Evolutionary conservation across 2,113 vertebrate genomes (phyloP).

Genomic region (Corythoichthys intestinalis): DNA sequence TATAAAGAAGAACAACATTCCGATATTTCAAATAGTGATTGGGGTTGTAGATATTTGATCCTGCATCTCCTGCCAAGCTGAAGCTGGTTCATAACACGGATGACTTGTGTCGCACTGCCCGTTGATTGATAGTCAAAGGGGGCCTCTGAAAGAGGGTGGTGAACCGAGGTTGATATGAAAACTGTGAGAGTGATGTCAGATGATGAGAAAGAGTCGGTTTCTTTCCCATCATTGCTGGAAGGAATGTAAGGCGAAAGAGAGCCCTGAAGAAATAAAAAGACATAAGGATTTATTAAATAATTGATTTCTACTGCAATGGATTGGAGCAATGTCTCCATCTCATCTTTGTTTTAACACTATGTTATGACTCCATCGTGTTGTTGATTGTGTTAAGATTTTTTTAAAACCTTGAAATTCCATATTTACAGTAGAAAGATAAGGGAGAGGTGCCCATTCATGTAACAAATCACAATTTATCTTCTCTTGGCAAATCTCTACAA

Average conservation of each 20-base stretch:
- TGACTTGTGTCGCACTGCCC: constrained; percentile 32
- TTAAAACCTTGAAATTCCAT: background rate
- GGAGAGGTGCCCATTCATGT: background rate
- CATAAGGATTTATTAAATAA: constrained; percentile 25
- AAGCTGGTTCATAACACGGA: constrained; percentile 34
- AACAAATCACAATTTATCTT: background rate
- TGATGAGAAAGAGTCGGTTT: constrained; percentile 11
- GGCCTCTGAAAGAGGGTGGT: constrained; percentile 23
- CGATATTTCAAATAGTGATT: background rate
- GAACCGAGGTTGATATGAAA: constrained; percentile 21
- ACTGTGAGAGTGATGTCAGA: constrained; percentile 29
- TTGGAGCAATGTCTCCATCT: background rate
- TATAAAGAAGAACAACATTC: background rate
- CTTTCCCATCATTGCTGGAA: constrained; percentile 9
- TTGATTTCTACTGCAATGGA: constrained; percentile 18
- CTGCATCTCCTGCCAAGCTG: constrained; percentile 8
- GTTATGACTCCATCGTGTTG: background rate
- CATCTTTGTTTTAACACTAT: background rate
- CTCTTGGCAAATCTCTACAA: too few species aligned
- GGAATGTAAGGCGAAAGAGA: constrained; percentile 1
- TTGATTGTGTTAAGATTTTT: background rate
- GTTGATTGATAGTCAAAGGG: constrained; percentile 25
- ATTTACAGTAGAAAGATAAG: background rate
- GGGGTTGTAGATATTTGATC: constrained; percentile 10
- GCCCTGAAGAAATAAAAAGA: constrained; percentile 17